A percentile compares a stretch with the other conserved stretches of the same genome.
Evolutionary conservation across 2,113 vertebrate genomes (phyloP).

Genomic region (Lonchura striata): DNA sequence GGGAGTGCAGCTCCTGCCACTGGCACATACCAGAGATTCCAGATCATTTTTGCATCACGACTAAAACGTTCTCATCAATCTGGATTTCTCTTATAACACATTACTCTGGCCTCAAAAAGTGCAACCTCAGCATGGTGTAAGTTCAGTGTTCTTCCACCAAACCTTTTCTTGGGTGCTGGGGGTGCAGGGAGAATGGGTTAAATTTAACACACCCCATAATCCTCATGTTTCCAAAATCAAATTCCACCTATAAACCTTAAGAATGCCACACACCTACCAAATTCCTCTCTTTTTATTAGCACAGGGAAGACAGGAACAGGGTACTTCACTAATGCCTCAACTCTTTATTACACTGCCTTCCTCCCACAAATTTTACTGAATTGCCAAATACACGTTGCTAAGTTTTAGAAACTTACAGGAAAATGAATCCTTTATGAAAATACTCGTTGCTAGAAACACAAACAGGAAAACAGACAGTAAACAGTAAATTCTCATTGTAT

Average conservation of each 20-base stretch:
- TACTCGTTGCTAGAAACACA: neutral
- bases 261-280: neutral
- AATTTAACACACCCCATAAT: neutral
- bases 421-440: neutral
- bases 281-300: neutral
- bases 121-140: neutral
- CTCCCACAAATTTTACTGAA: neutral
- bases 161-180: neutral
- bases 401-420: neutral
- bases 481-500: neutral
- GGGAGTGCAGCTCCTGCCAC: constrained; percentile 47
- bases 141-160: neutral
- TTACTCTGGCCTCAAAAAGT: constrained; percentile 40
- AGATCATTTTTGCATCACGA: constrained; percentile 33
- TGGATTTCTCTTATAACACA: constrained; percentile 62
- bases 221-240: neutral
- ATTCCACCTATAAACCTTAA: neutral
- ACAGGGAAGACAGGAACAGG: neutral
- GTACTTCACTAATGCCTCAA: neutral
- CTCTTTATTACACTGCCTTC: neutral
- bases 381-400: neutral
- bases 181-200: neutral
- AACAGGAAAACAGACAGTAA: neutral
- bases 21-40: constrained; percentile 76
- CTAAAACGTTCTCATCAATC: constrained; percentile 8